phyloP scores from a whole-genome alignment of 2,113 vertebrate genomes.

The Pomatorhinus ruficollis region DNA sequence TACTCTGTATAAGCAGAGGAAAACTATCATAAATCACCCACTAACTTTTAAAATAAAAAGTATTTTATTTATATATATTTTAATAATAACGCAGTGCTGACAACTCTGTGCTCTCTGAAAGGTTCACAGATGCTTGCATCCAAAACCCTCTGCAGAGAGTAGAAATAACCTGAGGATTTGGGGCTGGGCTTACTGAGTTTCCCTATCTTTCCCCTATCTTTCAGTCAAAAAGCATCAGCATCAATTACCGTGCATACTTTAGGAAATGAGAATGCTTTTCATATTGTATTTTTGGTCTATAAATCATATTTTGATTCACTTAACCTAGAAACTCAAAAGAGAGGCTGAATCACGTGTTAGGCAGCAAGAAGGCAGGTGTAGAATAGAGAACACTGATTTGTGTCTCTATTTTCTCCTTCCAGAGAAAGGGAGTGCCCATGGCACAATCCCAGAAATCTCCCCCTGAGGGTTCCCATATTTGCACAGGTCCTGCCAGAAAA shows the following conservation, averaged over 20 bases:
- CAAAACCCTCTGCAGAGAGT: not conserved
- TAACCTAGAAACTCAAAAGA: not conserved
- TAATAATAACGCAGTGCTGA: not conserved
- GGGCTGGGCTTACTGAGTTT: not conserved
- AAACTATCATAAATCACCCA: not conserved
- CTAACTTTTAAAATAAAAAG: not conserved
- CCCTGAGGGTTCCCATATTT: rapidly evolving
- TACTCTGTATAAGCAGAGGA: not conserved
- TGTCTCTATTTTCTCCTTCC: not conserved
- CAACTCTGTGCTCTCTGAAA: not conserved
- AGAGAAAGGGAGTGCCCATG: too few relatives aligned
- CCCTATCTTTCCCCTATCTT: not conserved
- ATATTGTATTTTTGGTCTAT: not conserved
- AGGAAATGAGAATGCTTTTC: not conserved
- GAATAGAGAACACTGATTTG: not conserved
- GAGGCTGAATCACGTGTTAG: not conserved
- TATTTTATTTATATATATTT: not conserved
- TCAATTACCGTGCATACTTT: not conserved
- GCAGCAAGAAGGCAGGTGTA: not conserved
- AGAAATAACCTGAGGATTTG: not conserved
- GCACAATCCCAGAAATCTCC: not conserved
- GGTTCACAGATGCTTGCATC: not conserved
- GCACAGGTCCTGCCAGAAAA: not conserved
- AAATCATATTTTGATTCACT: not conserved
- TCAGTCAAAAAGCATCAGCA: not conserved